A percentile compares a stretch with the other conserved stretches of the same genome.
These are phyloP conservation scores for Terebella lapidaria DNA, from an alignment of 2,888 invertebrate species.

Conservation along the genomic window DNA sequence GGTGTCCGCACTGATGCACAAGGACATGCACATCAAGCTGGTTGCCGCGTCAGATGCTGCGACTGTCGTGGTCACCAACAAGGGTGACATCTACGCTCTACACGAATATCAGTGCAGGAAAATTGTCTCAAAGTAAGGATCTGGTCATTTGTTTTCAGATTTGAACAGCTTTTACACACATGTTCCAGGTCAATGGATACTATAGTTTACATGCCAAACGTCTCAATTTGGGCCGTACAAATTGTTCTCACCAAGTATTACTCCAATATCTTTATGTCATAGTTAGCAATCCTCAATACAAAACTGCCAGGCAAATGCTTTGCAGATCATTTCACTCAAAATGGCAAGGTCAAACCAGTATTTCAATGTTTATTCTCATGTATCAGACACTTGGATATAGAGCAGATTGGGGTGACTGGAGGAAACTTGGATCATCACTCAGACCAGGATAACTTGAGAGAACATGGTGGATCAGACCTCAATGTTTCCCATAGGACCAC, in stretches of 20 bases:
- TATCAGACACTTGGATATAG: conserved; percentile 47
- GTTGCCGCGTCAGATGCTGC: conserved; percentile 68
- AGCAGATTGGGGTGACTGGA: conserved; percentile 57
- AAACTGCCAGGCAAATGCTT: no score
- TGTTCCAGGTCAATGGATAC: neutral
- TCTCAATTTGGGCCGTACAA: no score
- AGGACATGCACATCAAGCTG: conserved; percentile 56
- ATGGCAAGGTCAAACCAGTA: no score
- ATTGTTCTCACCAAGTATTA: no score
- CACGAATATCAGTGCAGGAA: conserved; percentile 68
- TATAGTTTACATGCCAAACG: no score
- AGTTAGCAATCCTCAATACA: no score
- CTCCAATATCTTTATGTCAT: no score
- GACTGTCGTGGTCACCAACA: conserved; percentile 63
- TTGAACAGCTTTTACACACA: neutral
- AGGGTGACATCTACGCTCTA: conserved; percentile 67
- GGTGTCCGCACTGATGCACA: conserved; percentile 51
- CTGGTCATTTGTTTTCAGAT: no score
- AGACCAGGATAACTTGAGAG: conserved; percentile 52
- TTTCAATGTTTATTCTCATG: no score
- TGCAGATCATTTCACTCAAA: no score
- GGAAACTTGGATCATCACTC: conserved; percentile 57
- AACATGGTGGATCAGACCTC: conserved; percentile 57
- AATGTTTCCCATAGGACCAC: conserved; percentile 62
- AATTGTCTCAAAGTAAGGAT: conserved; percentile 61